Percentiles rank a stretch among this genome's conserved stretches.
These are phyloP conservation scores for Cercopithecus petaurista DNA, from an alignment of 2,797 vertebrate genomes.

Conservation along the genomic window DNA sequence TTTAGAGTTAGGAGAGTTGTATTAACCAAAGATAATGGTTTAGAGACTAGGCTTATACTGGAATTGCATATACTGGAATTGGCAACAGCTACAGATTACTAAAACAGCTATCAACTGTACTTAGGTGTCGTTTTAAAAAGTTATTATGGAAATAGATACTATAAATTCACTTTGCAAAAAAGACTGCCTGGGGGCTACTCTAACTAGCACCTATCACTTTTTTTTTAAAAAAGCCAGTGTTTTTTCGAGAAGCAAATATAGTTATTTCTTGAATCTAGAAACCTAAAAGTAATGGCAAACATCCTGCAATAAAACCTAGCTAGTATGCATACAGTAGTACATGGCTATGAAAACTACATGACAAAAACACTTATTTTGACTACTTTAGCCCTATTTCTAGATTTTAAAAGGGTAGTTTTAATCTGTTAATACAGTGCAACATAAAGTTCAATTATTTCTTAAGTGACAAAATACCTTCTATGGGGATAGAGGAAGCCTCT, in stretches of 20 bases:
- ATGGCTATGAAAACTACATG: neutral
- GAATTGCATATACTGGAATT: neutral
- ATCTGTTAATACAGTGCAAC: neutral
- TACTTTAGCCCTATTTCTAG: neutral
- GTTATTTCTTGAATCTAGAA: neutral
- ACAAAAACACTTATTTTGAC: neutral
- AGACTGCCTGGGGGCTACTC: neutral
- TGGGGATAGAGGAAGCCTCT: fast-evolving
- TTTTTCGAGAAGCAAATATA: neutral
- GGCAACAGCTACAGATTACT: neutral
- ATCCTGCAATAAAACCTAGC: neutral
- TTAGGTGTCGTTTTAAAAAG: neutral
- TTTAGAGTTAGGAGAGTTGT: neutral
- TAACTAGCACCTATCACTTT: neutral
- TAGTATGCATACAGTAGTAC: neutral
- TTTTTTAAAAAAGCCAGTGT: neutral
- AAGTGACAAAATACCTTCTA: neutral
- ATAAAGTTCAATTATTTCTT: neutral
- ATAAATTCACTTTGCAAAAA: neutral
- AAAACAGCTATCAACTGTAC: neutral
- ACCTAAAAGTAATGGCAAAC: neutral
- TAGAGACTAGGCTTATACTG: neutral
- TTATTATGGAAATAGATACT: neutral
- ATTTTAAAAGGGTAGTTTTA: neutral
- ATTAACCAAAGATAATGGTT: neutral